Evolutionary conservation across 2,797 vertebrate species (phyloP).

Genomic region (Bovichtus diacanthus): DNA sequence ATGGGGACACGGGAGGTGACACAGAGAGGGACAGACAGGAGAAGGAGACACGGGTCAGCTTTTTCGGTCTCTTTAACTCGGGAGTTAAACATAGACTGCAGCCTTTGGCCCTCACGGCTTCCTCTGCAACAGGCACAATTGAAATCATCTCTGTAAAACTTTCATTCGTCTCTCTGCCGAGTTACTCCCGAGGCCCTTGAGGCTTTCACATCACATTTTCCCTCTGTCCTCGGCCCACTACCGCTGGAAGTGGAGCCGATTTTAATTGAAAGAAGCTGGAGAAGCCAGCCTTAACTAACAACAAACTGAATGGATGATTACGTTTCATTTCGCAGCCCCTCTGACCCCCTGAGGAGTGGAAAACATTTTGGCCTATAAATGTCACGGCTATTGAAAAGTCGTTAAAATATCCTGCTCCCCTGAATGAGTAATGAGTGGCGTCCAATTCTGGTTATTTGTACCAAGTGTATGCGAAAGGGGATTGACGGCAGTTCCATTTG

Average conservation of each 20-base stretch:
- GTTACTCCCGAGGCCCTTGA: conserved; percentile 16
- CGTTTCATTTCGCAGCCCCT: conserved; percentile 29
- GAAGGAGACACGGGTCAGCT: neutral
- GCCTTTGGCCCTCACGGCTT: neutral
- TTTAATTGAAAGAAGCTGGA: conserved; percentile 54
- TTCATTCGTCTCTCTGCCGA: neutral
- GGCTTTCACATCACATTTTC: conserved; percentile 28
- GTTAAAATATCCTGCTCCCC: conserved; percentile 23
- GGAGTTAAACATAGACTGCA: neutral
- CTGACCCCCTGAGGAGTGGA: conserved; percentile 26
- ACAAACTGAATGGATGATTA: conserved; percentile 48
- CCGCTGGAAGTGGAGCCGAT: conserved; percentile 14
- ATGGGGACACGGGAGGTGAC: conserved; percentile 1
- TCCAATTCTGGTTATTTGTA: conserved; percentile 48
- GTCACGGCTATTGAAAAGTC: conserved; percentile 41
- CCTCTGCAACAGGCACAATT: conserved; percentile 32
- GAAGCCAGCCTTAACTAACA: conserved; percentile 3
- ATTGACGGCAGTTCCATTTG: conserved; percentile 7
- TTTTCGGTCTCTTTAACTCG: neutral
- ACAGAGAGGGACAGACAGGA: neutral
- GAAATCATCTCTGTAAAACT: conserved; percentile 33
- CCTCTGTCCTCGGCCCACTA: conserved; percentile 24
- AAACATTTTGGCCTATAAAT: conserved; percentile 67
- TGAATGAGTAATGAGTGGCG: conserved; percentile 35
- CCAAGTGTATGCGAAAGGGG: conserved; percentile 16